Base-by-base conservation (phyloP, 2,888 invertebrate species). In the Myopa testacea region DNA sequence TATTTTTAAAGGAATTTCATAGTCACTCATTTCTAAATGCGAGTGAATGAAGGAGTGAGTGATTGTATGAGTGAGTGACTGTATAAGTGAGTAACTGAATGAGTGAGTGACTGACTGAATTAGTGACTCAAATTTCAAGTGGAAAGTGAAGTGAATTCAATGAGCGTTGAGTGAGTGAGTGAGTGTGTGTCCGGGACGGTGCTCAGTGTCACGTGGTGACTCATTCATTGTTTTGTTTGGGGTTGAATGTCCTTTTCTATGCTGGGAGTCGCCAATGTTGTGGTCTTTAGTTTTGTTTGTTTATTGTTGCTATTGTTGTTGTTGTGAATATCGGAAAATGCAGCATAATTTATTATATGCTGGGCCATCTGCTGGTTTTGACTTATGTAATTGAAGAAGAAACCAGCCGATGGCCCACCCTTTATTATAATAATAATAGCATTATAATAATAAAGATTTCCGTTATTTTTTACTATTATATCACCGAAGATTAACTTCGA, bases 161-260 rank as follows among this genome's bases (percentile, higher is more conserved):
- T 3, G 45, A 45, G 45, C 1, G 45, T 45, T 10, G 45, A 45
- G 1, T 45, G 72, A 62, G 62, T 34, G 38, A 55, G 34, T 70
- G 37, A 60, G 40, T 8, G 16, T 38, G 10, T 7, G 55, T 14
- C 10, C 16, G 19, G 58, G 65, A 26, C 16, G 12, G 10, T 37
- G 37, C 67, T 75, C 70, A 77, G 69, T 75, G 26, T 69, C 68
- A 75, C 75, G 75, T 75, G 75, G 68, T 75, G 75, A 75, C 75
- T 75, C 75, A 75, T 62, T 40, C 50, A 62, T 50, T 60, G 26
- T 26, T 74, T n/a, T 45, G 26, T 26, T 45, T 58, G 14, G 60
- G 69, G 68, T 75, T 75, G 75, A 75, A 75, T 60, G 68, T 75
- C 68, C 75, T 68, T 67, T 75, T 75, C 50, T 68, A 45, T 52